A percentile compares a stretch with the other conserved stretches of the same genome.
Conservation (phyloP, 2,113 vertebrate genomes). For the Callionymus lyra region DNA sequence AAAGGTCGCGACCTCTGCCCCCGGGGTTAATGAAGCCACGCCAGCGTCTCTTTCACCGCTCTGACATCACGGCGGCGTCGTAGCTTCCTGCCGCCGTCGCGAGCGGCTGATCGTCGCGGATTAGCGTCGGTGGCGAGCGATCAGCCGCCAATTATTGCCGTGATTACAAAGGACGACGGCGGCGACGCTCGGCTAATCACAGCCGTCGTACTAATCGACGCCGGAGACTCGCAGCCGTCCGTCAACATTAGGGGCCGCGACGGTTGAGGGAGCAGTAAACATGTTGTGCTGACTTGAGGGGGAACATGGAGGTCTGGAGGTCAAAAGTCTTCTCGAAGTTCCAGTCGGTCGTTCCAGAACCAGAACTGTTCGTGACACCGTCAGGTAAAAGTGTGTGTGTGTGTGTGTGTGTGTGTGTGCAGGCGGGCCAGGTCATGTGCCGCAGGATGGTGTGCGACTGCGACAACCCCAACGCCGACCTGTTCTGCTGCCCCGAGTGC, state of each 20-base stretch:
- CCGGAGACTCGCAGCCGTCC: constrained; percentile 57
- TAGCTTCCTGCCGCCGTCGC: constrained; percentile 14
- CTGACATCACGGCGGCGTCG: no score
- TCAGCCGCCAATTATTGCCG: constrained; percentile 65
- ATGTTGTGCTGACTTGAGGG: constrained; percentile 51
- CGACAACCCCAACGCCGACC: constrained; percentile 90
- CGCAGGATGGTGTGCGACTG: constrained; percentile 97
- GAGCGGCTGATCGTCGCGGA: constrained; percentile 52
- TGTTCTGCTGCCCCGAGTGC: constrained; percentile 96
- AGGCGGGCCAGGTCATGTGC: constrained; percentile 92
- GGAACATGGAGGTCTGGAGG: no score
- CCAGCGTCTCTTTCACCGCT: no score
- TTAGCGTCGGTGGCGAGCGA: constrained; percentile 62
- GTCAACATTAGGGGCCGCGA: constrained; percentile 55
- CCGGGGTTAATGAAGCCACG: no score
- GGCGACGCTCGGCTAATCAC: constrained; percentile 63
- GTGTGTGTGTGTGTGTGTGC: not conserved
- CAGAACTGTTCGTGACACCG: not conserved
- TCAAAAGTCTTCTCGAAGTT: no score
- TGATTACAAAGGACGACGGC: constrained; percentile 64
- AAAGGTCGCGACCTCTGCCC: no score
- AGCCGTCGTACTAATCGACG: constrained; percentile 67
- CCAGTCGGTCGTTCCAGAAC: not conserved
- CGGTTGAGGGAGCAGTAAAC: constrained; percentile 50
- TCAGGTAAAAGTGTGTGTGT: not conserved